Conservation (phyloP, 2,888 invertebrate genomes). For the Ramazzottius varieornatus region DNA sequence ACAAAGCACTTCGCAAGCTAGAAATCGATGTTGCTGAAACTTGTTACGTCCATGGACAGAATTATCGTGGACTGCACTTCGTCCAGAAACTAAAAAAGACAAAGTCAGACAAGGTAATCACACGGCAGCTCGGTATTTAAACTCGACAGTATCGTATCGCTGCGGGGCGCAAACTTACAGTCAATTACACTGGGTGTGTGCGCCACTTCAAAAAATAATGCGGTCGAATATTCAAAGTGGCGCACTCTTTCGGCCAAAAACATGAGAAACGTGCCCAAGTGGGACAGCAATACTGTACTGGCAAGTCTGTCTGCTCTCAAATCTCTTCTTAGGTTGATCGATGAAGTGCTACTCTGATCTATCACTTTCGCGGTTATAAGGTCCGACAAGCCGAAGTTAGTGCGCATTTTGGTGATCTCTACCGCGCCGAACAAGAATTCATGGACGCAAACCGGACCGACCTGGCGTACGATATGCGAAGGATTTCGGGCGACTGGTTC, state of each 20-base stretch:
- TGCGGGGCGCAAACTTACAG: too few relatives aligned
- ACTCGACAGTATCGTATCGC: too few relatives aligned
- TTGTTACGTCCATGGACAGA: background rate
- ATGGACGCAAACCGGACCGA: background rate
- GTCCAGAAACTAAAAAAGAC: background rate
- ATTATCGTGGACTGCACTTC: background rate
- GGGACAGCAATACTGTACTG: too few relatives aligned
- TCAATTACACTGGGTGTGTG: too few relatives aligned
- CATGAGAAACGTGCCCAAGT: too few relatives aligned
- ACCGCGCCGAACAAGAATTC: conserved; percentile 1
- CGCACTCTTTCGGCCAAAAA: too few relatives aligned
- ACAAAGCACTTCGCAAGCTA: background rate
- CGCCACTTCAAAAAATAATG: too few relatives aligned
- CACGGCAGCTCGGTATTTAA: too few relatives aligned
- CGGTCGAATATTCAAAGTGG: too few relatives aligned
- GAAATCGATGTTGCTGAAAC: background rate
- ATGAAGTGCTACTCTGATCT: background rate
- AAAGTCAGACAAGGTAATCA: too few relatives aligned
- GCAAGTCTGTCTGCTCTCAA: too few relatives aligned
- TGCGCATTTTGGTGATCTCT: background rate
- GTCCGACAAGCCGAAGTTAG: background rate
- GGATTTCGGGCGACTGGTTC: conserved; percentile 1
- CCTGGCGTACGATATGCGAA: background rate
- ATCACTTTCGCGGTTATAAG: background rate
- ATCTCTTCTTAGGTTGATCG: too few relatives aligned